A percentile compares a stretch with the other conserved stretches of the same genome.
phyloP scores from a whole-genome alignment of 1,140 invertebrate species.

The Drosophila kanapiae region DNA sequence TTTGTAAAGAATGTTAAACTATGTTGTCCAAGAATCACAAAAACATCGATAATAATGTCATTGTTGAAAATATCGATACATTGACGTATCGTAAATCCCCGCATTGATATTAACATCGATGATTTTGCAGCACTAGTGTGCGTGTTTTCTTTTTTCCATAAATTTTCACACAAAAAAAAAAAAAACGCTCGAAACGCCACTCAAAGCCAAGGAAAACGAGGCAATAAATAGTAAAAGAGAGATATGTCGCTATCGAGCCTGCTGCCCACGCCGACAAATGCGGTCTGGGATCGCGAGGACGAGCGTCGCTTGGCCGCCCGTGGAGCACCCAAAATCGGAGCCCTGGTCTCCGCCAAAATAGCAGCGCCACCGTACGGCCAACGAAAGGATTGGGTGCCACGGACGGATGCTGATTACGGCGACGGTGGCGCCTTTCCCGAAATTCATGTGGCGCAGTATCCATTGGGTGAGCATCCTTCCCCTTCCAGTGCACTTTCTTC shows the following conservation, averaged over 20 bases:
- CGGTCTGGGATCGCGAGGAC: constrained; percentile 95
- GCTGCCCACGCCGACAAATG: constrained; percentile 93
- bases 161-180: not conserved
- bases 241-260: constrained; percentile 87
- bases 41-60: no score
- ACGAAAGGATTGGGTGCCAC: constrained; percentile 97
- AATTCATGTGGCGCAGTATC: constrained; percentile 98
- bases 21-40: no score
- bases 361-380: constrained; percentile 98
- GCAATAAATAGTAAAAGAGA: constrained; percentile 5
- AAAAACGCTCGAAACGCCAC: constrained; percentile 2
- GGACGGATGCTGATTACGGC: constrained; percentile 93
- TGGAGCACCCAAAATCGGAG: constrained; percentile 88
- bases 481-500: not conserved
- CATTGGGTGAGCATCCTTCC: constrained; percentile 88
- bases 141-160: constrained; percentile 36
- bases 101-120: not conserved
- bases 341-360: constrained; percentile 92
- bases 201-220: not conserved
- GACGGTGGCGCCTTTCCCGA: constrained; percentile 99
- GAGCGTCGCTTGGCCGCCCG: constrained; percentile 89
- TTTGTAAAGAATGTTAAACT: no score
- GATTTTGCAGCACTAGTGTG: constrained; percentile 12
- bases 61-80: no score
- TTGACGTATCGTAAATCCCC: no score